These are phyloP conservation scores for Malurus splendens DNA, from an alignment of 2,797 vertebrate genomes.

Conservation along the genomic window DNA sequence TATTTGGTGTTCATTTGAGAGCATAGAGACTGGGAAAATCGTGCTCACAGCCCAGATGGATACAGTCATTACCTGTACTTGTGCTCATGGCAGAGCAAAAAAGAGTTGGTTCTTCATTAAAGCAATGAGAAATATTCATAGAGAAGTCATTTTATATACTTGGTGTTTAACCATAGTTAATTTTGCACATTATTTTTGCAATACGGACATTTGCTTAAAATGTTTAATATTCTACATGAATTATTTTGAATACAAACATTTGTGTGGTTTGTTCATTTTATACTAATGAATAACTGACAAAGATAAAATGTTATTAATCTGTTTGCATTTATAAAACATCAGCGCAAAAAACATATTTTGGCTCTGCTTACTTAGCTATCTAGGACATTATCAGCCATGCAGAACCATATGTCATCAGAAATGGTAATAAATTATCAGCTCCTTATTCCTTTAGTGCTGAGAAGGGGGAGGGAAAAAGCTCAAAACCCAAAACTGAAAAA, in stretches of 20 bases:
- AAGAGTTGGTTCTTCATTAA: background rate
- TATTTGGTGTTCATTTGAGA: background rate
- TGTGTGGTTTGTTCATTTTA: background rate
- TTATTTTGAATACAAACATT: background rate
- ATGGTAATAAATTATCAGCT: background rate
- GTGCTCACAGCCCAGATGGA: background rate
- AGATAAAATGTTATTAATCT: background rate
- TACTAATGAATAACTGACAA: background rate
- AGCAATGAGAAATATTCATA: accelerated
- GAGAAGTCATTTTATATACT: background rate
- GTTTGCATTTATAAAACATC: background rate
- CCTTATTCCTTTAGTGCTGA: background rate
- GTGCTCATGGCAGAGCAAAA: background rate
- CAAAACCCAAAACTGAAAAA: background rate
- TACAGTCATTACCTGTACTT: background rate
- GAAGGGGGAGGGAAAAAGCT: accelerated
- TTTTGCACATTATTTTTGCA: background rate
- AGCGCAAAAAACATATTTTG: background rate
- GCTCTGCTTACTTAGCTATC: background rate
- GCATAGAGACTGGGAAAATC: background rate
- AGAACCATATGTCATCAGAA: background rate
- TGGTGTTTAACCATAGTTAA: background rate
- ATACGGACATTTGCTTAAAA: background rate
- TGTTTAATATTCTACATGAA: background rate
- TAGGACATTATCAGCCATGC: background rate